Percentiles rank a stretch among this genome's conserved stretches.
These are phyloP conservation scores for Drosophila aff. DNA, from an alignment of 1,140 invertebrate species.

Conservation along the genomic window DNA sequence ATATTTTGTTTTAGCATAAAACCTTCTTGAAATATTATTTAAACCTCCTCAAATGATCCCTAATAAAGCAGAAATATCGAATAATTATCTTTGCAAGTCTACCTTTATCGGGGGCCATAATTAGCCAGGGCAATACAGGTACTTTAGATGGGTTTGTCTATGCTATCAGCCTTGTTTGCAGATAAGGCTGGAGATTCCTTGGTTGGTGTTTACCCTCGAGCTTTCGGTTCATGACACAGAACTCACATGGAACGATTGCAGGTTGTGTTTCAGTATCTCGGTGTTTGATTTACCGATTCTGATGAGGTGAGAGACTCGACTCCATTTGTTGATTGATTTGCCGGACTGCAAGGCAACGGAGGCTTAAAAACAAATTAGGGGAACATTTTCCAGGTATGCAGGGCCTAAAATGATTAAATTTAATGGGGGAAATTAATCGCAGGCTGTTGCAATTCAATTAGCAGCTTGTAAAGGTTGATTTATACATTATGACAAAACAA, in stretches of 20 bases:
- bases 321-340: constrained; percentile 60
- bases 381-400: constrained; percentile 5
- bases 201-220: constrained; percentile 20
- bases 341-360: not conserved
- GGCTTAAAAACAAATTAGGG: constrained; percentile 62
- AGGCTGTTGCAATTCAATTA: constrained; percentile 14
- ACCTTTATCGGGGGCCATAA: constrained; percentile 30
- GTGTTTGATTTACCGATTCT: constrained; percentile 46
- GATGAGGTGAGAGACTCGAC: constrained; percentile 8
- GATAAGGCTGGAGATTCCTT: constrained; percentile 26
- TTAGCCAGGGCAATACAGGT: constrained; percentile 34
- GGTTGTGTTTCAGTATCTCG: constrained; percentile 23
- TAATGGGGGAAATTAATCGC: constrained; percentile 17
- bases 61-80: constrained; percentile 9
- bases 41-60: no score
- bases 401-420: constrained; percentile 16
- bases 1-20: no score
- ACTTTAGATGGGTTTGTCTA: constrained; percentile 36
- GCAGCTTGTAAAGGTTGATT: constrained; percentile 19
- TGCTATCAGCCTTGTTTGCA: constrained; percentile 28
- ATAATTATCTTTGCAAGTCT: constrained; percentile 14
- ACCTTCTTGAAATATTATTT: no score
- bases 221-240: constrained; percentile 25
- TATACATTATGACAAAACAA: constrained; percentile 10
- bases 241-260: constrained; percentile 14